Evolutionary conservation across 1,140 invertebrate genomes (phyloP), one percentile per base, ranked within the genome.

Genomic region (Papilio helenus): DNA sequence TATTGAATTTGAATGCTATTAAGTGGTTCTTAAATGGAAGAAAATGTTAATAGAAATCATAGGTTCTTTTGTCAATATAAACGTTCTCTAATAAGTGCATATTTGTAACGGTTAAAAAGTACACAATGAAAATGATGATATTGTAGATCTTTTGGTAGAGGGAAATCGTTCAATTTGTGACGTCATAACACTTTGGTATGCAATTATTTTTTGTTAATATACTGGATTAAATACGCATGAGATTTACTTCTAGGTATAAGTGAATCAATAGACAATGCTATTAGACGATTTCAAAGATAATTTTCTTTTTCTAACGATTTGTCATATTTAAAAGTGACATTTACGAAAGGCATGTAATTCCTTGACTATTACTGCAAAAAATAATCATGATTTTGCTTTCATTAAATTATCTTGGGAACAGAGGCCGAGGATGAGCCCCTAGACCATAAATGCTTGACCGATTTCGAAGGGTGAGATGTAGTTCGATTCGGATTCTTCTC

Each of bases 1-100:
- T 26, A 76, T 55, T 49, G 46, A 26, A 76, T 55, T 76, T 76
- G 26, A 39, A 58, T 76, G 49, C 20, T 14, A 74, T 55, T 55
- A 76, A 76, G 73, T 76, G 49, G 18, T 68, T 68, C 51, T 55
- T 7, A 68, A 14, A 10, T 29, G 14, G 7, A 61, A 3, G 10
- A 61, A 61, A 23, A 68, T 29, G 26, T 68, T 68, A 14, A 26
- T 29, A 14, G 26, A 68, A 68, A 68, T 68, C 26, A 34, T 29
- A 29, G 61, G 61, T 68, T 68, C 4, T 34, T 29, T 61, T 68
- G 26, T 29, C 61, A 5, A 68, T 29, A 29, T 14, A 16, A 68
- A 20, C 18, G 8, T 55, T n/a, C n/a, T 18, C 18, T 55, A 20
- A 9, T 55, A 55, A 65, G 61, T 29, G 23, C 12, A 29, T 68